A percentile compares a stretch with the other conserved stretches of the same genome.
These are phyloP conservation scores for Manis pentadactyla DNA, from an alignment of 2,797 vertebrate species.

Conservation along the genomic window DNA sequence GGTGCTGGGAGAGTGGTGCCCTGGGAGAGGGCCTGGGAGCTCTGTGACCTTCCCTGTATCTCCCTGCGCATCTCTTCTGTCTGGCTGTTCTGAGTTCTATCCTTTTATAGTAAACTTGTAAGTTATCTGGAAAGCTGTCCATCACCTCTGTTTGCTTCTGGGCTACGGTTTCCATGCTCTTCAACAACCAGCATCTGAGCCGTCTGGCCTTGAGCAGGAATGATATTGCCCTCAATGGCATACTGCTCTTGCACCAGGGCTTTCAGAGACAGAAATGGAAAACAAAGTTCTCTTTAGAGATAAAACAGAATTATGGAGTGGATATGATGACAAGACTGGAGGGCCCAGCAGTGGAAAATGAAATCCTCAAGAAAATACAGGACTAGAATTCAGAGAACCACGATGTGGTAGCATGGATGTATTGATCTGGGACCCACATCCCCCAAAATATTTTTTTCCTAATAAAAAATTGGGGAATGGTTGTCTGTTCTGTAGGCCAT, in stretches of 20 bases:
- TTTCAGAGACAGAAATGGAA: accelerated
- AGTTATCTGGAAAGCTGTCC: not conserved
- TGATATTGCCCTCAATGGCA: accelerated
- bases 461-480: not conserved
- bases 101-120: too few species aligned
- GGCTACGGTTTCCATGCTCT: accelerated
- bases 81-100: too few species aligned
- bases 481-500: not conserved
- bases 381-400: not conserved
- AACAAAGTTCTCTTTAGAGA: not conserved
- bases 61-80: too few species aligned
- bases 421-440: not conserved
- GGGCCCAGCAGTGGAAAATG: accelerated
- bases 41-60: too few species aligned
- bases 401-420: accelerated
- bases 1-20: too few species aligned
- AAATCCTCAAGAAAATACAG: not conserved
- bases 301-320: accelerated
- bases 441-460: not conserved
- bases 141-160: not conserved
- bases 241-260: accelerated
- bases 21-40: too few species aligned
- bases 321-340: not conserved
- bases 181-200: accelerated
- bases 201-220: constrained; percentile 62